These are phyloP conservation scores for Cinclus mexicanus DNA, from an alignment of 2,113 vertebrate genomes.

Conservation along the genomic window DNA sequence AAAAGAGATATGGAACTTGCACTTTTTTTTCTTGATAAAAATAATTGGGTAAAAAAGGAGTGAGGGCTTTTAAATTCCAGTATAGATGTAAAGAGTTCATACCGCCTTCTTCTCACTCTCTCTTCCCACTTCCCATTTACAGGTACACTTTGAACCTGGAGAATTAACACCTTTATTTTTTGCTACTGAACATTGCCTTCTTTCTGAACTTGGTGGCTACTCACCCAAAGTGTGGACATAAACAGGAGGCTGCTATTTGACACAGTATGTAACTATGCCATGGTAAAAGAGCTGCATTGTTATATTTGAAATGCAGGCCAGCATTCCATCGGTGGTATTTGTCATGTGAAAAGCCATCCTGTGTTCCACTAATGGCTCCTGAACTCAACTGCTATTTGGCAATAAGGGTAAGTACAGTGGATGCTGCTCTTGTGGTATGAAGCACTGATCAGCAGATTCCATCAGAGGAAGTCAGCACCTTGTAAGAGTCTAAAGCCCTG, in stretches of 20 bases:
- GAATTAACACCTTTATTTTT: constrained; percentile 37
- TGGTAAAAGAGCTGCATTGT: background rate
- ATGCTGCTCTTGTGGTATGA: background rate
- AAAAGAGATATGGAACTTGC: background rate
- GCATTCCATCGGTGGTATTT: background rate
- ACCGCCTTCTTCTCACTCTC: background rate
- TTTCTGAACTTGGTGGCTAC: constrained; percentile 34
- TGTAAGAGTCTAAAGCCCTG: constrained; percentile 48
- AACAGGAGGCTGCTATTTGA: background rate
- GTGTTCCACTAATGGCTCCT: background rate
- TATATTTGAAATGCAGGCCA: background rate
- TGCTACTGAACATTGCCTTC: background rate
- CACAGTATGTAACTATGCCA: background rate
- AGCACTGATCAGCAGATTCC: background rate
- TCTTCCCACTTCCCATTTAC: constrained; percentile 38
- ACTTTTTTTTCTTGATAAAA: background rate
- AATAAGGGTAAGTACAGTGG: background rate
- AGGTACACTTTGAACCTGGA: constrained; percentile 7
- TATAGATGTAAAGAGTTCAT: background rate
- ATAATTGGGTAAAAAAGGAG: background rate
- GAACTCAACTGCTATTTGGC: constrained; percentile 8
- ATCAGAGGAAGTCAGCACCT: constrained; percentile 20
- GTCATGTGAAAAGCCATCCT: background rate
- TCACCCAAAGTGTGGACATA: background rate
- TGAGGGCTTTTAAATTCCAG: background rate